Conservation (phyloP, 2,888 invertebrate species). For the Dolichopus griseipennis region DNA sequence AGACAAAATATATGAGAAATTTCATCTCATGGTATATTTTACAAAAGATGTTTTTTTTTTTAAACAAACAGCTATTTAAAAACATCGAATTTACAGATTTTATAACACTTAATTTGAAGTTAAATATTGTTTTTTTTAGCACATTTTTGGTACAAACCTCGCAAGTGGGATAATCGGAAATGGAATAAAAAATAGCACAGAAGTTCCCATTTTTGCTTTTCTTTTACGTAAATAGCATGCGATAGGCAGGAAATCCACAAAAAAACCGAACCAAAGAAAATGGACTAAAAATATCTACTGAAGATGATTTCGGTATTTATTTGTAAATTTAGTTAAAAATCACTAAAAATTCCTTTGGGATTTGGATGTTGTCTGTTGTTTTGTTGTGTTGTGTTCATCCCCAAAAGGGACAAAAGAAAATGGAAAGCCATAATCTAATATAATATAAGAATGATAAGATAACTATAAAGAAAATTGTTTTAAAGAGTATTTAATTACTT, state of each 20-base stretch:
- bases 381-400: not conserved
- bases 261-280: not conserved
- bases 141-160: no score
- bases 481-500: constrained; percentile 3
- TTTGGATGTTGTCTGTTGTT: not conserved
- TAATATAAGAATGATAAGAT: no score
- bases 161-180: not conserved
- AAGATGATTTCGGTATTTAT: not conserved
- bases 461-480: not conserved
- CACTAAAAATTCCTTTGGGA: not conserved
- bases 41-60: not conserved
- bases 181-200: not conserved
- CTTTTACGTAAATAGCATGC: not conserved
- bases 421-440: no score
- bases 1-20: not conserved
- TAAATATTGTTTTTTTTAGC: no score
- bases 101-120: not conserved
- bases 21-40: not conserved
- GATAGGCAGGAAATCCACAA: not conserved
- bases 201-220: not conserved
- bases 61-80: not conserved
- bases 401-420: no score
- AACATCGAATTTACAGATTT: not conserved
- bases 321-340: not conserved
- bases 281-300: not conserved